Conservation (phyloP, 2,113 vertebrate genomes). For the Xenopus laevis region DNA sequence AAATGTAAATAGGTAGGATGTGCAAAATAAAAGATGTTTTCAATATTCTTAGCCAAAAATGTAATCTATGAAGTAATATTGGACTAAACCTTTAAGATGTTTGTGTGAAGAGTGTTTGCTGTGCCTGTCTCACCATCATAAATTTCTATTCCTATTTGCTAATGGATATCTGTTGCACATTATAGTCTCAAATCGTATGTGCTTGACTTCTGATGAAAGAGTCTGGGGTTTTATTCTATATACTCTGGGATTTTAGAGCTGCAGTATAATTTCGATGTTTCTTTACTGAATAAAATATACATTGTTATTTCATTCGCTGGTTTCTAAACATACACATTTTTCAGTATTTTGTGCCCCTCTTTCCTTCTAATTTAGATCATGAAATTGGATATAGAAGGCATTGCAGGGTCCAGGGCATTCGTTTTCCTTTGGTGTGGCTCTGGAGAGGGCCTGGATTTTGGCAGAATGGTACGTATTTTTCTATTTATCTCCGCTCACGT, state of each 20-base stretch:
- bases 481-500: neutral
- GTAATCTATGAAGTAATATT: no score
- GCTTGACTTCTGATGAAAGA: neutral
- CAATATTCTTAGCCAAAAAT: no score
- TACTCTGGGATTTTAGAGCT: neutral
- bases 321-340: neutral
- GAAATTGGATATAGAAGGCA: constrained; percentile 98
- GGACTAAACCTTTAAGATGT: no score
- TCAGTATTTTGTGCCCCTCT: neutral
- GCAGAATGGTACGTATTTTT: constrained; percentile 61
- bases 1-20: no score
- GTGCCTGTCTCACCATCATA: neutral
- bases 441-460: constrained; percentile 91
- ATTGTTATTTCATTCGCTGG: neutral
- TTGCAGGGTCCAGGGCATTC: constrained; percentile 87
- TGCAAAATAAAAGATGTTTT: no score
- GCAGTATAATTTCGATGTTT: neutral
- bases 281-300: neutral
- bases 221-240: neutral
- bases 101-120: no score
- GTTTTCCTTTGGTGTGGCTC: constrained; percentile 98
- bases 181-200: neutral
- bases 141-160: neutral
- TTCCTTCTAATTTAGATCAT: constrained; percentile 75
- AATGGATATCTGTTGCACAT: constrained; percentile 18